A percentile compares a stretch with the other conserved stretches of the same genome.
These are phyloP conservation scores for Cenopis cana DNA, from an alignment of 2,888 invertebrate genomes.

Conservation along the genomic window DNA sequence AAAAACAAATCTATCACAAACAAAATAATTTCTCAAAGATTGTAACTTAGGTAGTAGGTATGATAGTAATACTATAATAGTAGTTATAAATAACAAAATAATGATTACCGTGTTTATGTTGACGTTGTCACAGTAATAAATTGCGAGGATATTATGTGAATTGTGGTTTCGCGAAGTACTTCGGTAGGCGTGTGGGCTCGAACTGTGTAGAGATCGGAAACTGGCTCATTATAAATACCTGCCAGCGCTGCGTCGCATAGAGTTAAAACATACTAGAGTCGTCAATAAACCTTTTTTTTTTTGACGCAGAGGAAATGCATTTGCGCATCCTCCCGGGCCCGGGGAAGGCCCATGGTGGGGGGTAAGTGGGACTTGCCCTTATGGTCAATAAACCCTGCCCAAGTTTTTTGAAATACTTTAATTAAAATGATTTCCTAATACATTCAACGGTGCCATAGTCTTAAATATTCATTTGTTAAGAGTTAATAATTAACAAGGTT, in stretches of 20 bases:
- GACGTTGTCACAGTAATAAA: background rate
- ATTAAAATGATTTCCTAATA: no score
- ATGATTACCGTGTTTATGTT: slow-evolving; percentile 2
- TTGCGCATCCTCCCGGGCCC: no score
- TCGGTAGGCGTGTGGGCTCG: slow-evolving; percentile 2
- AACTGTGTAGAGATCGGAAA: slow-evolving; percentile 17
- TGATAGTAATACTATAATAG: no score
- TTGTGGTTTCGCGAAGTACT: background rate
- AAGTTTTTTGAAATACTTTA: no score
- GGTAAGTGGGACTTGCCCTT: no score
- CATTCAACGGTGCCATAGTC: no score
- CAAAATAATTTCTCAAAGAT: background rate
- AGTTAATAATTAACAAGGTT: background rate
- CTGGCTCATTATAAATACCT: slow-evolving; percentile 21
- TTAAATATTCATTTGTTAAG: background rate
- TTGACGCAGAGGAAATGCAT: no score
- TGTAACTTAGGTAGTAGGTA: background rate
- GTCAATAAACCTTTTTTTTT: background rate
- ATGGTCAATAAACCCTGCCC: no score
- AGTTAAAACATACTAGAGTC: background rate
- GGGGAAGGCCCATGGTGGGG: no score
- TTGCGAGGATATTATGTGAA: background rate
- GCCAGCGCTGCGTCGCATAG: background rate
- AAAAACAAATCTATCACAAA: background rate
- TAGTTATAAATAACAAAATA: background rate